Evolutionary conservation across 2,797 vertebrate species (phyloP), one percentile per base, ranked within the genome.

Genomic region (Selene dorsalis): DNA sequence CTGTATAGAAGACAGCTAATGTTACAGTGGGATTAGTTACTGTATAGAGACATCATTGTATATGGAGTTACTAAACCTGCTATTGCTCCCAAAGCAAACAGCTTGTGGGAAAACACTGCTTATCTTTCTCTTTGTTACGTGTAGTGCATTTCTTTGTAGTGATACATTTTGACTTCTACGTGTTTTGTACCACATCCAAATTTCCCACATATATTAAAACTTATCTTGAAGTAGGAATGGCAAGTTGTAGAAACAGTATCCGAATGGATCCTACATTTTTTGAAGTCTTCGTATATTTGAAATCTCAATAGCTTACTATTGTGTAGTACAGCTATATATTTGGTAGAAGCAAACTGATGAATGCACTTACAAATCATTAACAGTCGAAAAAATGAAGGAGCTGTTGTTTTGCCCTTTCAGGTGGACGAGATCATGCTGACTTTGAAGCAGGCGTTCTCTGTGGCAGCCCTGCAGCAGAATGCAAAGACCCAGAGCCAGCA

Each of bases 381-480:
- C 41, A 3, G 7, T 16, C 60, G 30, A 14, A 12, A 16, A 26
- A 24, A 64, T 9, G 22, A 13, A 20, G 43, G 14, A 1, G 12
- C 4, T 76, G 20, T 58, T 74, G 0, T 41, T 74, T 80, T 84
- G 16, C 17, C 61, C 35, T 55, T 77, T 8, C 50, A 99, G 98
- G 98, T 99, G 67, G 97, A 99, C 83, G 98, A 99, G 90, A 99
- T 99, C 87, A 99, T 99, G 98, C 93, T 98, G 95, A 99, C 98
- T 13, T 84, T 99, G 93, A 99, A 97, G 88, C 98, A 99, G 94
- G 97, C 98, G 0, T 99, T 99, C 88, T 97, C 96, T 0, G 96
- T 97, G 81, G 98, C 98, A 2, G 97, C 98, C 20, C 91, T 95
- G 75, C 96, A 97, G 75, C 96, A 95, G 77, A 97, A 92, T 16